Evolutionary conservation across 2,797 vertebrate genomes (phyloP), one percentile per base, ranked within the genome.

Genomic region (Rhinichthys osculus): DNA sequence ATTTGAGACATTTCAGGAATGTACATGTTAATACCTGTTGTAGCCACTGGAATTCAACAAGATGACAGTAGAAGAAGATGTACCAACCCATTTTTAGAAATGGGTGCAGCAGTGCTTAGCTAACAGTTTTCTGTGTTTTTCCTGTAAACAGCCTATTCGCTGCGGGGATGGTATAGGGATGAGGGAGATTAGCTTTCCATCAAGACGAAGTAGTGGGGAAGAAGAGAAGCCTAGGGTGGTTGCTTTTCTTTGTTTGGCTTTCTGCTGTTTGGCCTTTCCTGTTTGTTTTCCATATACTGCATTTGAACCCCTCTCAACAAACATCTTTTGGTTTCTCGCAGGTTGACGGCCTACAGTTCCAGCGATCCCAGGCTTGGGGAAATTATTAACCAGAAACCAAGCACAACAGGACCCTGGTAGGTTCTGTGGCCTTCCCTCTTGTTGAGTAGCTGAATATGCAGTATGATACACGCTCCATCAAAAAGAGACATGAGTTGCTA

Each of bases 391-490:
- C 57, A 84, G 90, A 90, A 81, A 85, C 89, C 50, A 87, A 81
- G 72, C 72, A 72, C 91, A 89, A 57, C 76, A 90, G 92, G 78
- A 88, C 92, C 92, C 92, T 74, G 94, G 94, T 95, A 94, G 86
- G 95, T 92, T 81, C 21, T 42, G 38, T 69, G n/a, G 42, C 71
- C 82, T 62, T 90, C 80, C 83, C 72, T 81, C 82, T 66, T 35
- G 11, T 35, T 16, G 11, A 35, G 78, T 80, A 50, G 27, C 19
- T 80, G 27, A 66, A 33, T 77, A 77, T 66, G 27, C 62, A 8
- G 4, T 57, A 8, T 78, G 54, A 42, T 13, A 62, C 8, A 27
- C 1, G 0, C 11, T 57, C 50, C 33, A 35, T 54, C 30, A 38
- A 35, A 57, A 57, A 19, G 74, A 38, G 74, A 21, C 5, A 10